Evolutionary conservation across 2,888 invertebrate species (phyloP), one percentile per base, ranked within the genome.

Genomic region (Eupithecia dodoneata): DNA sequence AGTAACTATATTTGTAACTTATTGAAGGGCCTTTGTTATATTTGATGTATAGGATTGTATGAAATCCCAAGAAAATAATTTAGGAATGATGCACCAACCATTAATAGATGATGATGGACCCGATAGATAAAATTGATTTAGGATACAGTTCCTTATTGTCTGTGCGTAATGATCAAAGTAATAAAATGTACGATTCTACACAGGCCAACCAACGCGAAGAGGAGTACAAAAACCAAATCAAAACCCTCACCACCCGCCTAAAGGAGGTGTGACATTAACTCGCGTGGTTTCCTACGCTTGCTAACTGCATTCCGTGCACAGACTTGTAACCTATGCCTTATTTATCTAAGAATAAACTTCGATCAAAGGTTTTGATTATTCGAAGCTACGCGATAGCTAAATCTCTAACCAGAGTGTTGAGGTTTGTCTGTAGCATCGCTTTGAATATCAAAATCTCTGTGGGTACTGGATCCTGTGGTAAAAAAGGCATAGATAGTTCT

Each of bases 211-310:
- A 99, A 97, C 98, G 99, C 92, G 99, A 99, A 96, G 99, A 99
- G 96, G 99, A 99, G 95, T 99, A 99, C 98, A 99, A 99, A 97
- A 98, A 99, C 96, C 99, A 99, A 97, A 99, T 99, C 97, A 99
- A 99, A 97, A 98, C 98, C 95, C 97, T 99, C 95, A 98, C 98
- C 96, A 98, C 98, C 96, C 98, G 99, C 96, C 98, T 99, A 97
- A 99, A 99, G 98, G 99, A 99, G 99, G 99, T 99, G 97, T 95
- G 95, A 95, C 87, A 89, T 90, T 83, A 86, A 85, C 85, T 87
- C 82, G 89, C 89, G 91, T 92, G 91, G 89, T 89, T 86, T 85
- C 85, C 89, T 90, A 86, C 90, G 93, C 93, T 92, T 94, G 90
- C 92, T 94, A 93, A 94, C 93, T 89, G 94, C 93, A 92, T 93